Evolutionary conservation across 2,888 invertebrate genomes (phyloP), one percentile per base, ranked within the genome.

Genomic region (Heteropelma amictum): DNA sequence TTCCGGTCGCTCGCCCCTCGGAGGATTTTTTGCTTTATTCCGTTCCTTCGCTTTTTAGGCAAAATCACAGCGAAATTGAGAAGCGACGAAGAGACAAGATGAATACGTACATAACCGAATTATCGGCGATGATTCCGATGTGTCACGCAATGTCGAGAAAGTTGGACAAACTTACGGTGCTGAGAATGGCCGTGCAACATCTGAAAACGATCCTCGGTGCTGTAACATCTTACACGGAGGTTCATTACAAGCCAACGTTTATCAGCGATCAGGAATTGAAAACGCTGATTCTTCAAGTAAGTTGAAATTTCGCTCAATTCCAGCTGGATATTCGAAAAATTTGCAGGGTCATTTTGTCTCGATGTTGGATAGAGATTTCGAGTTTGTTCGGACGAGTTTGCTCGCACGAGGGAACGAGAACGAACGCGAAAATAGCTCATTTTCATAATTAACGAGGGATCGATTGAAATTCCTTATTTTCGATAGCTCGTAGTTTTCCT

Each of bases 11-110:
- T n/a, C n/a, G n/a, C n/a, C n/a, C n/a, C n/a, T n/a, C n/a, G n/a
- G n/a, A n/a, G n/a, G n/a, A n/a, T n/a, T 42, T 38, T 21, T 35
- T 42, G 12, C 2, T 30, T 35, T 1, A 35, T 5, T 38, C 49
- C n/a, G 35, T 49, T 45, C 5, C 14, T 10, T 53, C 47, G 10
- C 12, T 14, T 79, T 72, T n/a, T 89, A 97, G 97, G 84, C 97
- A 97, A 90, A 98, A 97, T 90, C 98, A 98, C 90, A 97, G 97
- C 89, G 97, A 98, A 90, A 98, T 98, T 75, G 98, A 98, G 90
- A 98, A 98, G 88, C 91, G 98, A 0, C 92, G 98, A 0, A 92
- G 98, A 28, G 97, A 98, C 89, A 98, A 98, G 90, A 98, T 98
- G 97, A 98, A 98, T 90, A 96, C 95, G 0, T 97, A 97, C 89